Evolutionary conservation across 2,888 invertebrate species (phyloP), one percentile per base, ranked within the genome.

Genomic region (Patella depressa): DNA sequence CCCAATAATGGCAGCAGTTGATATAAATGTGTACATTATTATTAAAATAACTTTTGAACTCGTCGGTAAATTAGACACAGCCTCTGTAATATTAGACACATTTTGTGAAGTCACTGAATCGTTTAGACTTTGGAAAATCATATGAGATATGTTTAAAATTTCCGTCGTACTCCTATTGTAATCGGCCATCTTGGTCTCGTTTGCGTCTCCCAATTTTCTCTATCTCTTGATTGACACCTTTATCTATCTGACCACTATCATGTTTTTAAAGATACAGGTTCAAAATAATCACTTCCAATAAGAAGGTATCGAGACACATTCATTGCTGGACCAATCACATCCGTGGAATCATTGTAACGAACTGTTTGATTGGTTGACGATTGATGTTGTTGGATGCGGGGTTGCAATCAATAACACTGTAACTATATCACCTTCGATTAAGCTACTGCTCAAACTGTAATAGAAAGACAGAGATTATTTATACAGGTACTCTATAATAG

Each of bases 1-100:
- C 5, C 92, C 92, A 7, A 88, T 83, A 2, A 92, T 85, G n/a
- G 92, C 90, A 24, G 92, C 83, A 4, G 90, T 81, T 4, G 92
- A 91, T 1, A 92, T 91, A 69, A 92, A 73, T 2, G 91, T 90
- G 84, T 92, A 93, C 45, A 92, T 76, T 14, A 85, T 76, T 53
- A 92, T 91, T 19, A 92, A 86, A 12, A 88, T 85, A 9, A 88
- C 83, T 79, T 91, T 90, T 4, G 78, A 78, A 24, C 70, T 70
- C 17, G 19, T 12, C 19, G 65, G 65, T 19, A 65, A 65, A 9
- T 19, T 65, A 24, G 65, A 24, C 19, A 45, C 45, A 45, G 24
- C 24, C 24, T 65, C 65, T 65, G 65, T 65, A 19, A 65, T n/a
- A 65, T 24, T 65, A 12, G 19, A 24, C 45, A 45, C 45, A 45